A percentile compares a stretch with the other conserved stretches of the same genome.
Evolutionary conservation across 2,797 vertebrate species (phyloP).

Genomic region (Fistularia commersonii): DNA sequence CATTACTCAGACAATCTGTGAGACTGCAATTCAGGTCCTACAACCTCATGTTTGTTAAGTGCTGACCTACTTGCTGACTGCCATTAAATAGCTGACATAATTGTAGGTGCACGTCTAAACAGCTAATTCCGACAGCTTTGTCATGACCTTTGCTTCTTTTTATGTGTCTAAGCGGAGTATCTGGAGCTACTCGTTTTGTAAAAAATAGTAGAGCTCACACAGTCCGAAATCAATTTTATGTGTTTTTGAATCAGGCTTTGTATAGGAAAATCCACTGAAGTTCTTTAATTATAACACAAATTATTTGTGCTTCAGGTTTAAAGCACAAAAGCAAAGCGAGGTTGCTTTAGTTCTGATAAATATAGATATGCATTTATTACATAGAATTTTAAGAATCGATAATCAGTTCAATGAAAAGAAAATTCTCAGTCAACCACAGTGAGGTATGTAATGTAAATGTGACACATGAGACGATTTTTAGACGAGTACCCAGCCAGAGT

Average conservation of each 20-base stretch:
- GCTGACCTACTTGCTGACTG: conserved; percentile 14
- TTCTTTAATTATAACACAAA: no score
- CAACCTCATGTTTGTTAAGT: conserved; percentile 31
- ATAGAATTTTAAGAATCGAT: no score
- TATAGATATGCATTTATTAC: no score
- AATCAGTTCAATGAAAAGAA: no score
- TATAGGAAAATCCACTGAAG: conserved; percentile 1
- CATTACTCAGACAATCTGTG: no score
- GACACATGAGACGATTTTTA: no score
- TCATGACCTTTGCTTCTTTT: conserved; percentile 16
- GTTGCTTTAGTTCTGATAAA: no score
- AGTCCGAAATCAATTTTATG: background rate
- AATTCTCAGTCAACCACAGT: no score
- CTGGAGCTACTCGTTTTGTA: conserved; percentile 28
- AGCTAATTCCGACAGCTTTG: conserved; percentile 33
- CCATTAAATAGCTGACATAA: conserved; percentile 43
- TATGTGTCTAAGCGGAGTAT: conserved; percentile 38
- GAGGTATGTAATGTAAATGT: no score
- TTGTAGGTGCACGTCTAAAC: conserved; percentile 28
- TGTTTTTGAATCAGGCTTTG: background rate
- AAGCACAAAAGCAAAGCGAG: no score
- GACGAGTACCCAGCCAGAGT: no score
- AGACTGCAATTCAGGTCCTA: background rate
- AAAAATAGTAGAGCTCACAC: conserved; percentile 11
- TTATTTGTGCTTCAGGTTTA: no score